Base-by-base conservation (phyloP, 1,140 invertebrate genomes). In the Monochamus saltuarius region DNA sequence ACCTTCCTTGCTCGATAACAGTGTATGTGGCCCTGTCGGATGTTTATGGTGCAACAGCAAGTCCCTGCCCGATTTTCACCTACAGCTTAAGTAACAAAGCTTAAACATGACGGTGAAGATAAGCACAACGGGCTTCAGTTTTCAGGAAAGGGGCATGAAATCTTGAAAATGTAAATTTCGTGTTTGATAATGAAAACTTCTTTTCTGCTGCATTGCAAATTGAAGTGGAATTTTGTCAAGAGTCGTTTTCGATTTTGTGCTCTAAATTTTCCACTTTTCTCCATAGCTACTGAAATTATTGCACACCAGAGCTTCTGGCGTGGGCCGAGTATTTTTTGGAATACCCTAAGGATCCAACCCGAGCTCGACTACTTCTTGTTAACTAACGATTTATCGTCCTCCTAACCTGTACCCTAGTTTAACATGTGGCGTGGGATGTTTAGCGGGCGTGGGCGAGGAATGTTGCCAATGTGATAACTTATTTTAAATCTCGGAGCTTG, bases 271-370 rank as follows among this genome's bases (percentile, higher is more conserved):
- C 19, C 46, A 37, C 35, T 17, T 29, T 17, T 37, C 10, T 45
- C 45, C 22, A n/a, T 37, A 53, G 22, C 16, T 4, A 45, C 2
- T 19, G 36, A 39, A 53, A 19, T 54, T 51, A 45, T 49, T 55
- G 49, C 49, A 37, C 56, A 61, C 61, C 61, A 64, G 56, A 54
- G 61, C 57, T 57, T 56, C 61, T 61, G 50, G 62, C 52, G 65
- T 66, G 57, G 64, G 57, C 65, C 61, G 51, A 61, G 65, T 66
- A 66, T 66, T 66, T 53, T 46, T 8, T 37, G 42, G 19, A 61
- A 66, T 66, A 66, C 64, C 64, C 43, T 29, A 35, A 56, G 61
- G 61, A 66, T 63, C 58, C 64, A 63, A 66, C 64, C 60, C 38
- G 42, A 55, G 49, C 47, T 55, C 56, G 42, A 57, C 47, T 54